Percentiles rank a stretch among this genome's conserved stretches.
Conservation (phyloP, 64 coral and sea anemone species). For the Hydrozoanthus tunicans region DNA sequence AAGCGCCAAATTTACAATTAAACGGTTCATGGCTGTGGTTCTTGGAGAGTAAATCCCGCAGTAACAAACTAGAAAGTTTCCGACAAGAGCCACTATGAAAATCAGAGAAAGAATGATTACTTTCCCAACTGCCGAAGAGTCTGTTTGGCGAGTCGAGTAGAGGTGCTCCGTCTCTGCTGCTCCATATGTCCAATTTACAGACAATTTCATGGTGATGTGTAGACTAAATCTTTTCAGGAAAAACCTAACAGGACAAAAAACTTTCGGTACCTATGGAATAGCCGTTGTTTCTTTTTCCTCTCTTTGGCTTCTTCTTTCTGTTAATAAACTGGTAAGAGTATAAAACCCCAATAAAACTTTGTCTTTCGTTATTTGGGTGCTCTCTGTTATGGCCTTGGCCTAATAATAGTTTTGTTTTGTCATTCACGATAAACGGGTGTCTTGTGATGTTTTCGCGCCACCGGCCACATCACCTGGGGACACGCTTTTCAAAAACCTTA, state of each 20-base stretch:
- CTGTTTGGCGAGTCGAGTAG: conserved; percentile 12
- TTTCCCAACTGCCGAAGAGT: conserved; percentile 72
- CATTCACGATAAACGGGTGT: conserved; percentile 39
- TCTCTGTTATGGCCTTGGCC: not conserved
- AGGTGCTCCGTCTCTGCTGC: conserved; percentile 16
- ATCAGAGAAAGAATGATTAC: conserved; percentile 72
- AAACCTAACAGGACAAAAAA: not conserved
- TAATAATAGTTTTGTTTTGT: conserved; percentile 37
- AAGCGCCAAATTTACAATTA: conserved; percentile 93
- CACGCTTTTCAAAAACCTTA: not conserved
- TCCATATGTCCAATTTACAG: conserved; percentile 15
- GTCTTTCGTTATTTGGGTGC: not conserved
- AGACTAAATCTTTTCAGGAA: not conserved
- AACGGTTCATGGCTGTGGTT: conserved; percentile 90
- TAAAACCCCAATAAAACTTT: not conserved
- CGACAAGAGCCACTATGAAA: conserved; percentile 72
- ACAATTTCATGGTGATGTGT: conserved; percentile 23
- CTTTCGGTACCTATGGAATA: not conserved
- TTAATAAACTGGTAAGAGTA: not conserved
- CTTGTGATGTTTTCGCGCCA: conserved; percentile 30
- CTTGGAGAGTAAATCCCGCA: conserved; percentile 87
- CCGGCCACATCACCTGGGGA: conserved; percentile 14
- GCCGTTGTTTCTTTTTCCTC: not conserved
- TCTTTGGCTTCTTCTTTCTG: not conserved
- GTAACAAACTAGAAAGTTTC: conserved; percentile 88